These are phyloP conservation scores for Folsomia manolachei DNA, from an alignment of 2,888 invertebrate species.

Conservation along the genomic window DNA sequence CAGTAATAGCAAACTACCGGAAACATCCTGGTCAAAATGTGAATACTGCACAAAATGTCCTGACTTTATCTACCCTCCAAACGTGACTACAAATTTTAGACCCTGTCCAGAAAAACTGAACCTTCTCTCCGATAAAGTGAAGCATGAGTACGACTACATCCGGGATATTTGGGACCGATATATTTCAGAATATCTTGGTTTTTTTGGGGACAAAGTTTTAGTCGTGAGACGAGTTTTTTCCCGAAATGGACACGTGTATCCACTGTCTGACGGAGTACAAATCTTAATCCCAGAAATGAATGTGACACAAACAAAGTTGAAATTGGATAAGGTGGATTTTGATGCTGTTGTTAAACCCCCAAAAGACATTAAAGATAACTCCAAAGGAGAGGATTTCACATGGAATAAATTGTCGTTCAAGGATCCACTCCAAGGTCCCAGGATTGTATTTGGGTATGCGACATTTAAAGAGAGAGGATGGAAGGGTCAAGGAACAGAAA, in stretches of 20 bases:
- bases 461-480: not conserved
- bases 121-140: not conserved
- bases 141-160: not conserved
- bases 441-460: not conserved
- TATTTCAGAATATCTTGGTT: not conserved
- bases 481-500: not conserved
- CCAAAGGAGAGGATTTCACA: not conserved
- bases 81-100: not conserved
- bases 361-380: not conserved
- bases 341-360: not conserved
- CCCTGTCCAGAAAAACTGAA: not conserved
- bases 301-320: not conserved
- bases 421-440: not conserved
- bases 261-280: not conserved
- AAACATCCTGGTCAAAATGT: not conserved
- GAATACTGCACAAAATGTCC: not conserved
- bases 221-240: not conserved
- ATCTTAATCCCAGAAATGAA: not conserved
- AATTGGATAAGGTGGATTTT: not conserved
- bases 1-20: not conserved
- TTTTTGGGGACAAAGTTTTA: not conserved
- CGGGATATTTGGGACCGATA: not conserved
- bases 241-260: not conserved
- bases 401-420: not conserved
- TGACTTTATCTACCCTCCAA: not conserved